Evolutionary conservation across 1,140 invertebrate genomes (phyloP), one percentile per base, ranked within the genome.

Genomic region (Drosophila athabasca): DNA sequence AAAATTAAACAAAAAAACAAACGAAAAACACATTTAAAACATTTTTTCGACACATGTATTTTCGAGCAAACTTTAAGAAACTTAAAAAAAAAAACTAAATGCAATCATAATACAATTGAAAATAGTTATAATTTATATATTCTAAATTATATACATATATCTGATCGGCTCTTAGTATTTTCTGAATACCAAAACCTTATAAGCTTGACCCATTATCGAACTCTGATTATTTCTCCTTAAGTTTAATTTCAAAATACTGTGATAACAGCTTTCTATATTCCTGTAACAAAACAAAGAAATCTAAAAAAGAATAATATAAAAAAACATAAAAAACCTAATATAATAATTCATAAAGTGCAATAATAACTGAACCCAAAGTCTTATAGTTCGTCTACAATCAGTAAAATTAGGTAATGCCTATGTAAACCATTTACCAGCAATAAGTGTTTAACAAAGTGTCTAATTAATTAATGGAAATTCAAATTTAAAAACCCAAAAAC

Each of bases 21-120:
- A 62, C 29, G 58, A 50, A 59, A n/a, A 48, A 54, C 58, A 79
- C 59, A 81, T 61, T 62, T 57, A 69, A 73, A 73, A 45, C 49
- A 49, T 62, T 73, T 87, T 85, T 88, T 81, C 64, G 80, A 81
- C 70, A 82, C 53, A 81, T 84, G 80, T 89, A 89, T 89, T 90
- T 90, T 90, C 60, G 84, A 84, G 57, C 62, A 68, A 81, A 72
- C 73, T 84, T 82, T 88, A 60, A 83, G 8, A 24, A 50, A 73
- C 58, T 67, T 29, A 46, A 44, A 52, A 79, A 46, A 46, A 19
- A 62, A 59, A 62, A 76, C 46, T 49, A 49, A 76, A 41, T 39
- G 39, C 35, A 44, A 75, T 51, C 53, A 15, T n/a, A 24, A 15
- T 46, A 49, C 22, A 73, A 29, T 61, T 64, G n/a, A 62, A 66